A percentile compares a stretch with the other conserved stretches of the same genome.
Conservation (phyloP, 2,888 invertebrate genomes). For the Sceliomorpha sp. region DNA sequence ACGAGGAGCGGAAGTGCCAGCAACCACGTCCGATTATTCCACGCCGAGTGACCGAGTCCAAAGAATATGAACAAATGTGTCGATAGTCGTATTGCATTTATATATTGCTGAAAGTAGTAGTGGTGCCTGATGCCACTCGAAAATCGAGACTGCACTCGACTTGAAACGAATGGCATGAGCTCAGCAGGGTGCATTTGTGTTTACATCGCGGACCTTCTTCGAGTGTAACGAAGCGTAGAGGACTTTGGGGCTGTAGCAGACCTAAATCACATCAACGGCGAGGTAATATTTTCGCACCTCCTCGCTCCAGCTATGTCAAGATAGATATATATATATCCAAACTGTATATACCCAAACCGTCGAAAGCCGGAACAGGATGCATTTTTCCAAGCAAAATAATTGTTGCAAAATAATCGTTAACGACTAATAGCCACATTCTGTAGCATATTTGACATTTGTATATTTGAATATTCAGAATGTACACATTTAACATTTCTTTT, state of each 20-base stretch:
- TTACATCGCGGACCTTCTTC: conserved; percentile 63
- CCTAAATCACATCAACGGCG: conserved; percentile 19
- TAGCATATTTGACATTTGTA: no score
- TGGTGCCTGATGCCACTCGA: conserved; percentile 58
- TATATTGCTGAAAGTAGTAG: conserved; percentile 27
- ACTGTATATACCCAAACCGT: no score
- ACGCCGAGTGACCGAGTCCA: conserved; percentile 43
- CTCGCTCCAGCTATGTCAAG: conserved; percentile 24
- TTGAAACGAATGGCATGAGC: conserved; percentile 46
- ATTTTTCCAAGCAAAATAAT: no score
- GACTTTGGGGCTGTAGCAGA: conserved; percentile 48
- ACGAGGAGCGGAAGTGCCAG: conserved; percentile 27
- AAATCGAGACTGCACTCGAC: conserved; percentile 38
- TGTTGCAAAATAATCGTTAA: no score
- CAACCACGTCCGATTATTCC: conserved; percentile 37
- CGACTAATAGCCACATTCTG: no score
- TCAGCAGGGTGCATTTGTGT: conserved; percentile 67
- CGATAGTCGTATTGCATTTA: conserved; percentile 45
- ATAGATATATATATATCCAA: no score
- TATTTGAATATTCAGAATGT: no score
- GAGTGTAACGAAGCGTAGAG: conserved; percentile 66
- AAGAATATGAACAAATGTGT: conserved; percentile 29
- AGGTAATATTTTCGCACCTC: conserved; percentile 5
- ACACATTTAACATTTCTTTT: no score
- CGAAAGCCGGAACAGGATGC: conserved; percentile 30